Percentiles rank a stretch among this genome's conserved stretches.
Conservation (phyloP, 2,113 vertebrate species). For the Campylomormyrus tamandua region DNA sequence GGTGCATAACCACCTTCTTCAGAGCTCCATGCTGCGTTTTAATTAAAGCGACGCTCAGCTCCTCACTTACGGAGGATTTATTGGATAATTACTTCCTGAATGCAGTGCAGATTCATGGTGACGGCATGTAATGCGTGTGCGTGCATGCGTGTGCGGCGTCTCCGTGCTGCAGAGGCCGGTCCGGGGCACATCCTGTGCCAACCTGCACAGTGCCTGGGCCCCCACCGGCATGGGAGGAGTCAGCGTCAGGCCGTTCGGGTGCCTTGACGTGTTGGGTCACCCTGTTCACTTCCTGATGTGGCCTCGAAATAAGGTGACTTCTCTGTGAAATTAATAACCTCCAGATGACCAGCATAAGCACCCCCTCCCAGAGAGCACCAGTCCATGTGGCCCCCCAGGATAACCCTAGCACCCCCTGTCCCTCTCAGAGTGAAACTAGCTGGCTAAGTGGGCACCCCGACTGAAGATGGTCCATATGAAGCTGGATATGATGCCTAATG, state of each 20-base stretch:
- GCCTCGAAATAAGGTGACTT: not conserved
- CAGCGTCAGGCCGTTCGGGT: not conserved
- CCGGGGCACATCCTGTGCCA: not conserved
- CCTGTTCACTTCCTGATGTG: not conserved
- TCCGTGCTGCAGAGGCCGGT: not conserved
- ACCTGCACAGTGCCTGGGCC: not conserved
- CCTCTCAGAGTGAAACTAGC: not conserved
- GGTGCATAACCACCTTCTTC: not conserved
- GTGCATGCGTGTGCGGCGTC: not conserved
- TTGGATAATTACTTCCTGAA: constrained; percentile 18
- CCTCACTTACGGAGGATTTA: constrained; percentile 6
- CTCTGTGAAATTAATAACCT: not conserved
- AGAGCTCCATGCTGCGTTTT: not conserved
- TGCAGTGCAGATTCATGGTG: not conserved
- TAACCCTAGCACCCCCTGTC: not conserved
- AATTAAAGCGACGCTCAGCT: constrained; percentile 9
- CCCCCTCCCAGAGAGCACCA: not conserved
- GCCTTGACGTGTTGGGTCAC: not conserved
- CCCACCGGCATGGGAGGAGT: not conserved
- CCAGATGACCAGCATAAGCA: not conserved
- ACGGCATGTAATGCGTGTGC: not conserved
- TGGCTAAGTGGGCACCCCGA: not conserved
- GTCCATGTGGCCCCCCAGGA: not conserved
- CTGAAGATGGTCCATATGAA: not conserved
- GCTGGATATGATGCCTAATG: not conserved